These are phyloP conservation scores for Fistularia tabacaria DNA, from an alignment of 2,797 vertebrate genomes.

Conservation along the genomic window DNA sequence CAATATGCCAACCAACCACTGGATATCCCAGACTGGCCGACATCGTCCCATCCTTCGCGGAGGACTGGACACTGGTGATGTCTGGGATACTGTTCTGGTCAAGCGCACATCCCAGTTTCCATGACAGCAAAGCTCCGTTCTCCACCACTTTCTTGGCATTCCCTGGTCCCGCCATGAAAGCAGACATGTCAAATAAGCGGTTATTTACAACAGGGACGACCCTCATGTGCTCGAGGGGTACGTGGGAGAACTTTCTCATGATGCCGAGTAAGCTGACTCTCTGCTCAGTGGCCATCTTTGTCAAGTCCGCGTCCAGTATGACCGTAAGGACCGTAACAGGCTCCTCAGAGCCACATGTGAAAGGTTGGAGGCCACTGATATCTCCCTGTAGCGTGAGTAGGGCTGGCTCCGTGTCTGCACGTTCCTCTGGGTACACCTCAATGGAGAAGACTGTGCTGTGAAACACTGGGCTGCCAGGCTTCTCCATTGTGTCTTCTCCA, in stretches of 20 bases:
- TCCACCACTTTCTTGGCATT: conserved; percentile 96
- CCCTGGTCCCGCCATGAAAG: conserved; percentile 94
- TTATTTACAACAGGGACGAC: conserved; percentile 93
- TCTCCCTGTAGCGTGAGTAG: conserved; percentile 74
- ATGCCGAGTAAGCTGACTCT: conserved; percentile 80
- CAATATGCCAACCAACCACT: conserved; percentile 95
- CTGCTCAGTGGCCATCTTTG: conserved; percentile 91
- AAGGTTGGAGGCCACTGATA: conserved; percentile 66
- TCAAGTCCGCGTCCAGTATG: conserved; percentile 92
- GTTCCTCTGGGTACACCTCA: conserved; percentile 90
- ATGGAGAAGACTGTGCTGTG: conserved; percentile 85
- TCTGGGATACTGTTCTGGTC: conserved; percentile 88
- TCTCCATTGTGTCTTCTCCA: conserved; percentile 67
- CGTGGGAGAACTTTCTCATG: conserved; percentile 87
- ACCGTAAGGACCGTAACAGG: conserved; percentile 89
- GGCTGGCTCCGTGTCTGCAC: conserved; percentile 81
- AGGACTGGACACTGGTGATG: conserved; percentile 85
- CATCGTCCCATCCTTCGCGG: conserved; percentile 91
- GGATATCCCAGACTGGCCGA: conserved; percentile 89
- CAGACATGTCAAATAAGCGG: conserved; percentile 93
- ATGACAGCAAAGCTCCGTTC: conserved; percentile 90
- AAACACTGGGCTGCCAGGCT: conserved; percentile 72
- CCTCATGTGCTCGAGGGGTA: conserved; percentile 87
- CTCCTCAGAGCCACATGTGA: conserved; percentile 83
- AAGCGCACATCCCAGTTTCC: conserved; percentile 91